Base-by-base conservation (phyloP, 2,888 invertebrate species). In the Baronia brevicornis region DNA sequence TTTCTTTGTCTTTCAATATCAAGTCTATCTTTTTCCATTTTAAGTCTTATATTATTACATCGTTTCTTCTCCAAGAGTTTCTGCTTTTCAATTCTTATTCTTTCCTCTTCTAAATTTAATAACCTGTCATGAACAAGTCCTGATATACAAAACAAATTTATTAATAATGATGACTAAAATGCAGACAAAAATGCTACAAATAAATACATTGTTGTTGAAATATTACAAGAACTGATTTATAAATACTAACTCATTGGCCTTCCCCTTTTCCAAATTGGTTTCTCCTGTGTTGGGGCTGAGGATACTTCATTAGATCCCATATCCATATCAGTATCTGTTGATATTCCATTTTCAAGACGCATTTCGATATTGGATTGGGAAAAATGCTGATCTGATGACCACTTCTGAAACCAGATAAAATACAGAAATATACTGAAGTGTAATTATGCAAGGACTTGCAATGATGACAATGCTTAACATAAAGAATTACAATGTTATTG, bases 1-100 rank as follows among this genome's bases (percentile, higher is more conserved):
- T 71, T 71, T 37, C 69, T 61, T 37, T 71, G 69, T 35, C 51
- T 64, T 48, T 71, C 70, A 39, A 71, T 57, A 26, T 71, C 71
- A 14, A 71, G 54, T 48, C 62, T 60, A 27, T 71, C 70, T 43
- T 57, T 70, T 41, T 71, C 68, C 28, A 71, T 54, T 54, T 71
- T 71, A 10, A 71, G 54, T 50, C 58, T 63, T 41, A 70, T 60
- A 51, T 71, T 71, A 39, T 71, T 71, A 38, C 68, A 69, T 31
- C 71, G 52, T 40, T 71, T 71, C 36, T 71, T 70, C 40, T 71
- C 71, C 15, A 71, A 46, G 7, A 70, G 54, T 36, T 71, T 71
- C 39, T 71, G 71, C 38, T 71, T 71, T 30, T 71, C 64, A 28
- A 71, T 63, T 54, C 53, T 62, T 45, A 71, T 63, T 48, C 53